Evolutionary conservation across 2,888 invertebrate species (phyloP).

Genomic region (Eupithecia subumbrata): DNA sequence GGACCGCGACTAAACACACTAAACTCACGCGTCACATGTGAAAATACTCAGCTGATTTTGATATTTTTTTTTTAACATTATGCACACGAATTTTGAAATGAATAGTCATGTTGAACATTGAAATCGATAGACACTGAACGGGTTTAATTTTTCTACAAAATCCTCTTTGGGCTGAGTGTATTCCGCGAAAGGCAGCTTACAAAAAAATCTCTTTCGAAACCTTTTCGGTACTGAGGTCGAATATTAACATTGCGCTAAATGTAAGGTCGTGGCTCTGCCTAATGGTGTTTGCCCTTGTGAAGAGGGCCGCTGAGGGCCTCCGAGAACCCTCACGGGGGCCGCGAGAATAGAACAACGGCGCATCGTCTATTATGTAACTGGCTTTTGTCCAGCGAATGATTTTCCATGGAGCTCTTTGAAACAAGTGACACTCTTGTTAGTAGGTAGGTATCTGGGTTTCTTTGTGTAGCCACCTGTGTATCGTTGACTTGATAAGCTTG

Average conservation of each 20-base stretch:
- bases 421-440: slow-evolving; percentile 14
- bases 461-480: background rate
- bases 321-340: slow-evolving; percentile 31
- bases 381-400: slow-evolving; percentile 22
- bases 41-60: slow-evolving; percentile 4
- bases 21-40: slow-evolving; percentile 4
- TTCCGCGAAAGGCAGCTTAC: background rate
- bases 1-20: background rate
- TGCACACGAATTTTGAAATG: background rate
- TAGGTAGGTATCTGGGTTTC: slow-evolving; percentile 6
- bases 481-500: background rate
- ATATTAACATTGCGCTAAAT: slow-evolving; percentile 7
- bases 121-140: background rate
- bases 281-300: slow-evolving; percentile 40
- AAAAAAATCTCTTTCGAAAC: background rate
- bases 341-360: slow-evolving; percentile 32
- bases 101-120: background rate
- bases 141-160: background rate
- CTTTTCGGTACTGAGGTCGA: background rate
- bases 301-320: slow-evolving; percentile 17
- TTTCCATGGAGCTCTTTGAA: slow-evolving; percentile 14
- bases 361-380: slow-evolving; percentile 29
- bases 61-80: background rate
- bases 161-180: background rate
- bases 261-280: slow-evolving; percentile 36